Percentiles rank a stretch among this genome's conserved stretches.
These are phyloP conservation scores for Clamator glandarius DNA, from an alignment of 2,797 vertebrate species.

Conservation along the genomic window DNA sequence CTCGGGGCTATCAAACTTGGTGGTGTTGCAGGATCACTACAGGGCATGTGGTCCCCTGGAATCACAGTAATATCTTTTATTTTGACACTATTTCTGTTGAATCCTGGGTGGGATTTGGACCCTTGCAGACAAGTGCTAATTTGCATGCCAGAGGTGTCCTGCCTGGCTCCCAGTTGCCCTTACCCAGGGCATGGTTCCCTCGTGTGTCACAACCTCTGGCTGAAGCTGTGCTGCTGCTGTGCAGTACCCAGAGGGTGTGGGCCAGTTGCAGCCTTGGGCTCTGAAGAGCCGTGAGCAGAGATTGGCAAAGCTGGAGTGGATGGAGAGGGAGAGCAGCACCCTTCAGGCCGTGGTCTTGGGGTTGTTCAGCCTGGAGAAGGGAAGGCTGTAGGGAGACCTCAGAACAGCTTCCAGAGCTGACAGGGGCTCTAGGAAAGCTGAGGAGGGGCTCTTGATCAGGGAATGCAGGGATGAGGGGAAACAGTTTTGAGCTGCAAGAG, in stretches of 20 bases:
- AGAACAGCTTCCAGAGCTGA: no score
- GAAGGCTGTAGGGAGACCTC: no score
- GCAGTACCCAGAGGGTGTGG: background rate
- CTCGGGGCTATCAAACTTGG: background rate
- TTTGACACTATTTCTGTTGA: background rate
- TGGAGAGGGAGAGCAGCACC: background rate
- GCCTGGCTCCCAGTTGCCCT: background rate
- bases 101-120: background rate
- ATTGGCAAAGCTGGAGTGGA: background rate
- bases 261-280: background rate
- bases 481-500: no score
- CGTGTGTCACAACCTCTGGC: background rate
- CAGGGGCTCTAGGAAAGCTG: no score
- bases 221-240: background rate
- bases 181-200: background rate
- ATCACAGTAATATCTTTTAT: background rate
- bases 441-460: no score
- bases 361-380: no score
- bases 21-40: fast-evolving
- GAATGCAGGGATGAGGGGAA: no score
- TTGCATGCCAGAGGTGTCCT: background rate
- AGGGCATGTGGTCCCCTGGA: background rate
- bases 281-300: fast-evolving
- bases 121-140: background rate
- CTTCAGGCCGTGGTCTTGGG: background rate